Evolutionary conservation across 2,888 invertebrate species (phyloP), one percentile per base, ranked within the genome.

Genomic region (Podabrus alpinus): DNA sequence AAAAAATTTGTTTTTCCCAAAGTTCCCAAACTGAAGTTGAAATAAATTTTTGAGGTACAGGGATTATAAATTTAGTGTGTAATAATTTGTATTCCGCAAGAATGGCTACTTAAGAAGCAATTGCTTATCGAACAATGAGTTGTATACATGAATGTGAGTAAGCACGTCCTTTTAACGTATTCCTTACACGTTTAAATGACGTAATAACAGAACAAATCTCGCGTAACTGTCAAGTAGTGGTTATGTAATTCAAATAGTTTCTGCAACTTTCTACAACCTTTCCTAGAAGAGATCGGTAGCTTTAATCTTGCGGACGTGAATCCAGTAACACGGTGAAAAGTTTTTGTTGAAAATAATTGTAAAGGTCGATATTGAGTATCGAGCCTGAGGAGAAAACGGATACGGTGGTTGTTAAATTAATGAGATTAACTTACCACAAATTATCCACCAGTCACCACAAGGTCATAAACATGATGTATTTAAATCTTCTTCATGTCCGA

Each of bases 61-160:
- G 9, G 45, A 45, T 45, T 45, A 45, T 45, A 45, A 45, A 45
- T 45, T 45, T 45, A 1, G 45, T n/a, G n/a, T n/a, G 45, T 45
- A 64, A 21, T 7, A 66, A 69, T 76, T 76, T 67, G 76, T 73
- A 76, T 76, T 69, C 76, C 64, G 59, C 66, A 59, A 62, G 68
- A 25, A 71, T 45, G 17, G 67, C 72, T 45, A 72, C 69, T 70
- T 73, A 67, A 71, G 76, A 70, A 70, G 76, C 72, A 69, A 72
- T 72, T 72, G 69, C 72, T 61, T 66, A 75, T 69, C 66, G 75
- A 75, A 76, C 73, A 76, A 76, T 73, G 75, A 69, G 61, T 69
- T 74, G 72, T 75, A 24, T 61, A 72, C 72, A n/a, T 68, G 69
- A 72, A 72, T 72, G 72, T 69, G 66, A 66, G 70, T 69, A 69